phyloP scores from a whole-genome alignment of 2,888 invertebrate genomes.

The Sinelater perroti region DNA sequence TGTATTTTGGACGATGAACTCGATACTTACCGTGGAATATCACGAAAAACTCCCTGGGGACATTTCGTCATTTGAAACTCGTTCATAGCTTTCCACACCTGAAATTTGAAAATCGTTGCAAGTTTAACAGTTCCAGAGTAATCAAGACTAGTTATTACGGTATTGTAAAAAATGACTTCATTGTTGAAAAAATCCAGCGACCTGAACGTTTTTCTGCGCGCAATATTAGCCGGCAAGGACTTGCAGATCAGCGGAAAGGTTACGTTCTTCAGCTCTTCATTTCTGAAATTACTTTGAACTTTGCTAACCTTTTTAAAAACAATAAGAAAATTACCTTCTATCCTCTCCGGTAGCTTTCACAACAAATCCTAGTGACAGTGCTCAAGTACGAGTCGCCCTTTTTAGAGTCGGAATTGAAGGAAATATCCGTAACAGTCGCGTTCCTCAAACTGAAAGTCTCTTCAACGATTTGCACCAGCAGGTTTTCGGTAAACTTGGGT shows the following conservation, averaged over 20 bases:
- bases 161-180: constrained; percentile 73
- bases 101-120: constrained; percentile 26
- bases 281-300: constrained; percentile 16
- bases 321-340: constrained; percentile 38
- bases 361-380: constrained; percentile 68
- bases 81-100: constrained; percentile 62
- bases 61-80: constrained; percentile 55
- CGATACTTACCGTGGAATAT: constrained; percentile 50
- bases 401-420: constrained; percentile 59
- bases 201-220: constrained; percentile 70
- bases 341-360: constrained; percentile 62
- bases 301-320: background rate
- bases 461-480: constrained; percentile 44
- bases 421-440: constrained; percentile 58
- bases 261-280: constrained; percentile 9
- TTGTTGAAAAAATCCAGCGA: constrained; percentile 75
- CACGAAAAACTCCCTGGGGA: constrained; percentile 42
- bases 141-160: too few relatives aligned
- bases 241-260: constrained; percentile 65
- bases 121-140: background rate
- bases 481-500: constrained; percentile 44
- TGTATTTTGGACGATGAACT: too few relatives aligned
- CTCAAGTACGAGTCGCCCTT: constrained; percentile 79
- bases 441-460: constrained; percentile 42
- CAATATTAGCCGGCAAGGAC: constrained; percentile 70